Evolutionary conservation across 2,888 invertebrate species (phyloP).

Genomic region (Athalia rosae): DNA sequence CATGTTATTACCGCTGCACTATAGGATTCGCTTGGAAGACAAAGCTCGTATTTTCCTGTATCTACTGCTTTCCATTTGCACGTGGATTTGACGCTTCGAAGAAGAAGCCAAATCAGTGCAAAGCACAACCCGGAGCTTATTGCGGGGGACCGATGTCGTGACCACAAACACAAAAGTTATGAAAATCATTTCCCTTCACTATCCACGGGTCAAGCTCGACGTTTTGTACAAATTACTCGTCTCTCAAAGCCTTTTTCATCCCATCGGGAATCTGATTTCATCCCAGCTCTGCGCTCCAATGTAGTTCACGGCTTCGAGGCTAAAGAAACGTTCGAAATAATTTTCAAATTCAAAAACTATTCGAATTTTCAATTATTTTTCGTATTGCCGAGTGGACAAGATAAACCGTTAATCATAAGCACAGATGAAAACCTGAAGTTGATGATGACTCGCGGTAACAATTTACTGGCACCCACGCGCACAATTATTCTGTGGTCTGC

Average conservation of each 20-base stretch:
- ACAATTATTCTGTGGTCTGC: conserved; percentile 8
- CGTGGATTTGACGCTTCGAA: conserved; percentile 1
- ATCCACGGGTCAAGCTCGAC: background rate
- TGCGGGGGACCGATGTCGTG: background rate
- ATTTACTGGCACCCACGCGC: conserved; percentile 3
- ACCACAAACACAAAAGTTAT: background rate
- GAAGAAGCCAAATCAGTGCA: conserved; percentile 34
- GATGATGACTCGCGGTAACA: conserved; percentile 15
- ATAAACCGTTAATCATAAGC: conserved; percentile 20
- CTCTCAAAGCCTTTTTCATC: too few species aligned
- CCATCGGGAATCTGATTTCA: too few species aligned
- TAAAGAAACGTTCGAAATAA: background rate
- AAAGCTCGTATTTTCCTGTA: background rate
- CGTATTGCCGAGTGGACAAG: background rate
- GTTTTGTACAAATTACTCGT: background rate
- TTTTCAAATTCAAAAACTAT: background rate
- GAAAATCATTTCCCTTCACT: background rate
- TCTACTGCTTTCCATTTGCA: background rate
- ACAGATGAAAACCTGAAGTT: background rate
- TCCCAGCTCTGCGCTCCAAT: background rate
- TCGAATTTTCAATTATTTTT: conserved; percentile 15
- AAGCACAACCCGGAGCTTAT: background rate
- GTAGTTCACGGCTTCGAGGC: background rate
- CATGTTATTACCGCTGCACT: background rate
- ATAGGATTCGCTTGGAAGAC: background rate